Evolutionary conservation across 2,797 vertebrate species (phyloP), one percentile per base, ranked within the genome.

Genomic region (Trichosurus vulpecula): DNA sequence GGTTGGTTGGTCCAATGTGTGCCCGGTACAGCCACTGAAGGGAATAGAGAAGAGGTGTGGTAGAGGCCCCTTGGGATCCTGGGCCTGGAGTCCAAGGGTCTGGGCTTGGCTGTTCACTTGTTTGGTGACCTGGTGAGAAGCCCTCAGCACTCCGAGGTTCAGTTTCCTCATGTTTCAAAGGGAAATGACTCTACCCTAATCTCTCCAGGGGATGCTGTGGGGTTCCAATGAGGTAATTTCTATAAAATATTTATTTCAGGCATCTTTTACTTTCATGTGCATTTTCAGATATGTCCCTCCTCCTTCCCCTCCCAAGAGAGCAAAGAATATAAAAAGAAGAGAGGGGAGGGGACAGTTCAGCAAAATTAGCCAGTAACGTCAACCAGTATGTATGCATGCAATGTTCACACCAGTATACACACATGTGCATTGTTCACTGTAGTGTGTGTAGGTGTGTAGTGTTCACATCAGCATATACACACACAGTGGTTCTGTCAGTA

Each of bases 301-400:
- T 58, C 30, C 10, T 57, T 31, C 12, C 61, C 31, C 12, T n/a
- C 35, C 61, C 61, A n/a, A 66, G 14, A 16, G 61, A 66, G 35
- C 12, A 1, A 66, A 66, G 61, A n/a, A 11, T n/a, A 6, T 14
- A n/a, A 66, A 58, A 66, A n/a, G 61, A 66, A 66, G 35, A 16
- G 35, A 66, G 31, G 58, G 35, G 35, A 66, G 31, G 31, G 61
- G 31, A 6, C 14, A 16, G 61, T n/a, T 14, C 31, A n/a, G 31
- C 61, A 66, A n/a, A 66, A 66, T 66, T n/a, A 66, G 35, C 61
- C 61, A 35, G 19, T n/a, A 66, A 14, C 13, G 35, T 58, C 30
- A 12, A 31, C 1, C 30, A 31, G 11, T 31, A 31, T 0, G 35
- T 31, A 31, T 4, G 31, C 31, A 0, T 4, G 30, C 3, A 12